Base-by-base conservation (phyloP, 1,140 invertebrate genomes). In the Platyscapa corneri region DNA sequence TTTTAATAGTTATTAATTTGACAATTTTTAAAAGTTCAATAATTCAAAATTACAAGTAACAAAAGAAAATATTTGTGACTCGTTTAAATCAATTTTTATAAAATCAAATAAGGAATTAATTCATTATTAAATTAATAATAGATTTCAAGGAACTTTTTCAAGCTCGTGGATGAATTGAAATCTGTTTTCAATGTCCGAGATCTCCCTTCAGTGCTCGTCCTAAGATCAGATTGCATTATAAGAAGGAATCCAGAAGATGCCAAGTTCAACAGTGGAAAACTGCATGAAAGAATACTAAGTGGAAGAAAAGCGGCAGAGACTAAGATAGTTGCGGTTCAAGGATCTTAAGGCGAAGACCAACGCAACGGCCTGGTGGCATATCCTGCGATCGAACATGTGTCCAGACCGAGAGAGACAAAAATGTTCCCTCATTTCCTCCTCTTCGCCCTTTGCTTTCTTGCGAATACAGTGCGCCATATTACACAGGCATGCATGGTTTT, bases 361-460 rank as follows among this genome's bases (percentile, higher is more conserved):
- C 60, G 83, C 72, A 23, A 42, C 14, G 53, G 16, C 46, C 20
- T 39, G 8, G 18, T 16, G 42, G 37, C 42, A 37, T 75, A 75
- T 78, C 82, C 82, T 75, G 34, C 37, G 78, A 85, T 72, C 67
- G 37, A 85, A 72, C 84, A 85, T 37, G 78, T 85, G 84, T 85
- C 77, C 76, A 65, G 77, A 82, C 78, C 27, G 27, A 46, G 46
- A 72, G 65, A 84, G 56, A 79, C 39, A 74, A 65, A 74, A 67
- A 74, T 84, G 72, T 84, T 23, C 27, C n/a, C 74, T 49, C 56
- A 6, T 42, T 64, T 70, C 70, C 49, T 34, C 27, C 39, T 23
- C 53, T 23, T 37, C n/a, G 20, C 53, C 56, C 37, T 37, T 39
- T 64, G 32, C 30, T 42, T 79, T 81, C 78, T 70, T 82, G 65